Conservation (phyloP, 2,797 vertebrate genomes). For the Amniataba percoides region DNA sequence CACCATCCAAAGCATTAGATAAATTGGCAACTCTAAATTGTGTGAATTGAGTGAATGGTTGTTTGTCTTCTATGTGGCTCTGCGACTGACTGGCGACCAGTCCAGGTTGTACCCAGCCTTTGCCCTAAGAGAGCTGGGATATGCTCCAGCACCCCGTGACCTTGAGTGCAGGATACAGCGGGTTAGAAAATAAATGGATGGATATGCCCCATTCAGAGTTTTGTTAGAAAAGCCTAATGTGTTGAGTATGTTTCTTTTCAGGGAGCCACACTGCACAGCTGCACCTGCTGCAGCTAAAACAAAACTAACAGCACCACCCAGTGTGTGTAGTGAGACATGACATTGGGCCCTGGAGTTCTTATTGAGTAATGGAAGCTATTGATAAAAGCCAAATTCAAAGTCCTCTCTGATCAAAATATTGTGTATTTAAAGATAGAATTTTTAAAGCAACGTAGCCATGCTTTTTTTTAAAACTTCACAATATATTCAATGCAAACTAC, state of each 20-base stretch:
- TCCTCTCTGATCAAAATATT: background rate
- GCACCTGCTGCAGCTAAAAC: background rate
- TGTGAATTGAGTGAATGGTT: too few species aligned
- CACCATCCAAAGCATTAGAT: too few species aligned
- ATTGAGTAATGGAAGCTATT: background rate
- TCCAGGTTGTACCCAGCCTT: too few species aligned
- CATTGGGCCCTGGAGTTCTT: background rate
- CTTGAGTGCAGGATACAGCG: too few species aligned
- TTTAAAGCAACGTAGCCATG: background rate
- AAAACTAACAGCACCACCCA: constrained; percentile 27
- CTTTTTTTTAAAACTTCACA: background rate
- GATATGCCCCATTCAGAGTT: too few species aligned
- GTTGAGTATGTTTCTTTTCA: too few species aligned
- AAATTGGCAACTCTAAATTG: too few species aligned
- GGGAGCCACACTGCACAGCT: fast-evolving
- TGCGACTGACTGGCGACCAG: too few species aligned
- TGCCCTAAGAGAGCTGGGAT: too few species aligned
- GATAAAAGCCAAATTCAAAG: background rate
- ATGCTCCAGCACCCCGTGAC: too few species aligned
- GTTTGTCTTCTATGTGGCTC: too few species aligned
- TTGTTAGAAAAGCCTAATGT: background rate
- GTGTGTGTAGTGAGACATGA: constrained; percentile 17
- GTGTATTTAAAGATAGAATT: background rate
- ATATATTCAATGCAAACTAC: background rate
- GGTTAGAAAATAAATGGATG: too few species aligned